Evolutionary conservation across 2,888 invertebrate genomes (phyloP).

Genomic region (Ditylenchus weischeri): DNA sequence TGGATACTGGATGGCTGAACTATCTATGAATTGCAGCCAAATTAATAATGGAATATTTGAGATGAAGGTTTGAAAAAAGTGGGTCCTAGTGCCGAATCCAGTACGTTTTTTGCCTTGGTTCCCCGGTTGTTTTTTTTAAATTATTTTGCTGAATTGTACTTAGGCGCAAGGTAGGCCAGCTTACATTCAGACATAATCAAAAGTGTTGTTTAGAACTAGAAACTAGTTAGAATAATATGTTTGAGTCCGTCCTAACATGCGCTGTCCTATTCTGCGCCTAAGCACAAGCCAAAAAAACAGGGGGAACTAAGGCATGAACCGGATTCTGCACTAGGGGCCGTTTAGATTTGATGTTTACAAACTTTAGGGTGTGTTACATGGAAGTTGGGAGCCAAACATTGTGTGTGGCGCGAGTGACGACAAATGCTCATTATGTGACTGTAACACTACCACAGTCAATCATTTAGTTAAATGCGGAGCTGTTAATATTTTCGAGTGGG

Average conservation of each 20-base stretch:
- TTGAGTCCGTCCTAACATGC: no score
- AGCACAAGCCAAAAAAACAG: not conserved
- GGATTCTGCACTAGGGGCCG: no score
- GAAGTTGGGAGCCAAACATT: not conserved
- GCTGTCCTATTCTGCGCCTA: no score
- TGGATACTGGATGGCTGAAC: conserved; percentile 61
- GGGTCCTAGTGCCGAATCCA: no score
- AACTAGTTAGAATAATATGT: no score
- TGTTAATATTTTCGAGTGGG: conserved; percentile 60
- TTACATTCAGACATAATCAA: no score
- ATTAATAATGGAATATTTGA: conserved; percentile 62
- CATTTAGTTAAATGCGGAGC: conserved; percentile 61
- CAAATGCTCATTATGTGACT: conserved; percentile 25
- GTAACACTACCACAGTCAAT: conserved; percentile 45
- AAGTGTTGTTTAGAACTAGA: no score
- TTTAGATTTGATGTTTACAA: conserved; percentile 29
- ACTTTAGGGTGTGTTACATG: conserved; percentile 20
- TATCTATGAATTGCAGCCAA: conserved; percentile 61
- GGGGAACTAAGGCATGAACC: no score
- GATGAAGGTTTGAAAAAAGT: conserved; percentile 57
- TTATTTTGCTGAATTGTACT: no score
- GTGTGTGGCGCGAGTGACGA: not conserved
- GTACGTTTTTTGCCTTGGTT: no score
- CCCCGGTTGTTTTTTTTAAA: no score
- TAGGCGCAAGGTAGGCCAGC: no score